phyloP scores from a whole-genome alignment of 2,797 vertebrate genomes.

The Stomatorhinus walkeri region DNA sequence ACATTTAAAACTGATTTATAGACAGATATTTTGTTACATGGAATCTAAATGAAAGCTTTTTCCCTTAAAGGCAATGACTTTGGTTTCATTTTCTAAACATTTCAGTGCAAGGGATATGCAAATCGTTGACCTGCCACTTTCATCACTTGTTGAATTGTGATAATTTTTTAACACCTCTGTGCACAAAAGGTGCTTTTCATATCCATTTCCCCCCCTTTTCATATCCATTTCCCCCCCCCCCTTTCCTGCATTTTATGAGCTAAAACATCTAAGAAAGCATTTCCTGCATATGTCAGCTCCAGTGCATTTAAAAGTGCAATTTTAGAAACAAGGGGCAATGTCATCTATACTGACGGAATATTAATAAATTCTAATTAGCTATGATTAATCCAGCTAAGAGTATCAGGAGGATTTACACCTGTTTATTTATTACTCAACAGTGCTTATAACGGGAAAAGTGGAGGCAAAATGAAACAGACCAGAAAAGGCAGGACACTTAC shows the following conservation, averaged over 20 bases:
- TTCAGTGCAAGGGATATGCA: neutral
- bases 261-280: neutral
- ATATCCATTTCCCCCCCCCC: neutral
- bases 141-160: neutral
- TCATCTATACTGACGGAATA: neutral
- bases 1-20: neutral
- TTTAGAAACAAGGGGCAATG: neutral
- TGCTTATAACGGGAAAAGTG: neutral
- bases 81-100: neutral
- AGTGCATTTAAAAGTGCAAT: neutral
- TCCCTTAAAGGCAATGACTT: neutral
- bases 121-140: neutral
- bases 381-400: neutral
- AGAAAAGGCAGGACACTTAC: neutral
- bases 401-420: neutral
- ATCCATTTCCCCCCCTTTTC: neutral
- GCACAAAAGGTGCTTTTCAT: neutral
- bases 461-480: neutral
- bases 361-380: neutral
- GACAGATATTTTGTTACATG: neutral
- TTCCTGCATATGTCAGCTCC: neutral
- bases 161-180: neutral
- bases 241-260: neutral
- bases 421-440: neutral
- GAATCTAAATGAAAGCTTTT: neutral